Evolutionary conservation across 37 sponge, comb jelly and placozoan genomes (phyloP).

Genomic region (Lycopodina hypogea): DNA sequence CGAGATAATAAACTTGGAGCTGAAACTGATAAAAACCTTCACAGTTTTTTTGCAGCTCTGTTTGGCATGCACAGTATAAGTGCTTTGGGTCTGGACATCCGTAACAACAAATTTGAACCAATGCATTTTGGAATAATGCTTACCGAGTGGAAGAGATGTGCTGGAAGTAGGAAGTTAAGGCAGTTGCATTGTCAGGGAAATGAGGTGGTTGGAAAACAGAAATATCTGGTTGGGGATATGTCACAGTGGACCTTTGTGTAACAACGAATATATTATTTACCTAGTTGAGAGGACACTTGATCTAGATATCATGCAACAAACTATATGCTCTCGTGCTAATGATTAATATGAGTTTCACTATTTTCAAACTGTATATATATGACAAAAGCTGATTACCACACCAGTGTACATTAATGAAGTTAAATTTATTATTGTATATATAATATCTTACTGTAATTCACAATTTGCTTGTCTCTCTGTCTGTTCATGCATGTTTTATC

Average conservation of each 20-base stretch:
- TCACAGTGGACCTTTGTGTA: conserved; percentile 12
- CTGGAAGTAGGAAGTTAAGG: conserved; percentile 14
- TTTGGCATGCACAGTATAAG: not conserved
- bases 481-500: too few relatives aligned
- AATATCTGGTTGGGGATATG: not conserved
- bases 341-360: too few relatives aligned
- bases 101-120: conserved; percentile 1
- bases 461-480: too few relatives aligned
- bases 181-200: conserved; percentile 9
- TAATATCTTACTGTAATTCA: too few relatives aligned
- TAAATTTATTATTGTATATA: too few relatives aligned
- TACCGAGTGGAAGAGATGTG: conserved; percentile 7
- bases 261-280: not conserved
- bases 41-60: conserved; percentile 5
- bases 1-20: not conserved
- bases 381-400: too few relatives aligned
- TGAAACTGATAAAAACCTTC: conserved; percentile 3
- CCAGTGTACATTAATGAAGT: too few relatives aligned
- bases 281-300: too few relatives aligned
- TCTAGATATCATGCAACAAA: too few relatives aligned
- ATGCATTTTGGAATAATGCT: conserved; percentile 10
- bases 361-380: too few relatives aligned
- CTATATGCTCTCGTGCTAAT: too few relatives aligned
- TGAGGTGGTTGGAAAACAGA: conserved; percentile 1
- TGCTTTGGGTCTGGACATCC: conserved; percentile 3